Conservation (phyloP, 2,113 vertebrate species). For the Serilophus lunatus region DNA sequence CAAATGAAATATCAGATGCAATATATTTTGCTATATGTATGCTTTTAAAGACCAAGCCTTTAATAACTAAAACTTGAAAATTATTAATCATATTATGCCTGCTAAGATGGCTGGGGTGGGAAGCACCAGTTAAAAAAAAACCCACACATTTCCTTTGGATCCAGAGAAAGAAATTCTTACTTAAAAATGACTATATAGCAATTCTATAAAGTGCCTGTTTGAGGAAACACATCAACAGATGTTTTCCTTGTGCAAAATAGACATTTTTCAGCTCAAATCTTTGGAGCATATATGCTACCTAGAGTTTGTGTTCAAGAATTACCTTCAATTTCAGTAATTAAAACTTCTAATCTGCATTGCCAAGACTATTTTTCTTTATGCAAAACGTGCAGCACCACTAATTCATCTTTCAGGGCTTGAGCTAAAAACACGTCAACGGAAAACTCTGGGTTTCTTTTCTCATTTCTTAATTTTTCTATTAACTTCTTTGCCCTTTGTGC, state of each 20-base stretch:
- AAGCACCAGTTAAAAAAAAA: slow-evolving; percentile 15
- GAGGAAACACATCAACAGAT: slow-evolving; percentile 46
- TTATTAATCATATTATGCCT: not conserved
- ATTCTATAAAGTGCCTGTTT: slow-evolving; percentile 49
- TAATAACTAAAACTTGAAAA: not conserved
- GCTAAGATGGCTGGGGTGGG: not conserved
- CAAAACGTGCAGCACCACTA: not conserved
- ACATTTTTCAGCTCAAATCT: slow-evolving; percentile 13
- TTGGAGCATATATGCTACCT: not conserved
- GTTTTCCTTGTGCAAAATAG: slow-evolving; percentile 55
- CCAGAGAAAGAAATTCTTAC: not conserved
- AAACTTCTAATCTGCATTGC: not conserved
- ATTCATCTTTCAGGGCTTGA: not conserved
- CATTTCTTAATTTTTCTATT: not conserved
- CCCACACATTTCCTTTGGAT: not conserved
- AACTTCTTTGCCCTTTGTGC: not conserved
- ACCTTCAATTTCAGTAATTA: not conserved
- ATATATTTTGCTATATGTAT: not conserved
- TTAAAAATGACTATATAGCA: slow-evolving; percentile 1
- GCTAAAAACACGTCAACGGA: not conserved
- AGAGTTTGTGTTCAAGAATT: not conserved
- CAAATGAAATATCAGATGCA: slow-evolving; percentile 13
- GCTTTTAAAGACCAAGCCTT: slow-evolving; percentile 8
- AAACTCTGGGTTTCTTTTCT: not conserved
- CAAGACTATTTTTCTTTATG: not conserved